Evolutionary conservation across 2,113 vertebrate genomes (phyloP), one percentile per base, ranked within the genome.

Genomic region (Fulmarus glacialis): DNA sequence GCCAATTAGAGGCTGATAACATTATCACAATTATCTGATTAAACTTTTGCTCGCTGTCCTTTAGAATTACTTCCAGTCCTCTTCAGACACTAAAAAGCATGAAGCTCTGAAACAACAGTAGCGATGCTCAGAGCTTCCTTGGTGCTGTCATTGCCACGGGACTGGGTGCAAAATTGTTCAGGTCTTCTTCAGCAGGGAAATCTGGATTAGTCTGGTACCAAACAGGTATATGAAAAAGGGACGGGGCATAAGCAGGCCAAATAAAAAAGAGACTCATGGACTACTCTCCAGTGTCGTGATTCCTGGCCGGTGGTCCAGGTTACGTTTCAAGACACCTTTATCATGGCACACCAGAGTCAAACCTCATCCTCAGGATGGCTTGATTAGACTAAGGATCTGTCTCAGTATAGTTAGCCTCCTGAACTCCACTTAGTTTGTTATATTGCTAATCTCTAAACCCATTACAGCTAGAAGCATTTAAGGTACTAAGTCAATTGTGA

Each of bases 31-130:
- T 83, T 88, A 77, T 86, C 74, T 86, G 62, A 90, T 90, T 53
- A 77, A 83, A 78, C 45, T 83, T 96, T 93, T 90, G 5, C 50
- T 88, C 0, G 0, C 45, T 70, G 67, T 87, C 42, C 29, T 77
- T 88, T 42, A 77, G n/a, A 82, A 93, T 77, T 86, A 66, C 15
- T 86, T 86, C 32, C 63, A 95, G 62, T 80, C 36, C 19, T 75
- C 36, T 77, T 87, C 66, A 85, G 70, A 48, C 19, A 40, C 12
- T 45, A 66, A 73, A 82, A 87, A 73, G 3, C 59, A 84, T 0
- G 2, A 93, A 10, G 3, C 8, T 58, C 3, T 26, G 74, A 43
- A 81, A 38, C 38, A 66, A 7, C 1, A 0, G 16, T 5, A 52
- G 26, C 1, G 2, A 45, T 26, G 19, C 5, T 0, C 1, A n/a